Conservation (phyloP, 2,797 vertebrate species). For the Natrix natrix region DNA sequence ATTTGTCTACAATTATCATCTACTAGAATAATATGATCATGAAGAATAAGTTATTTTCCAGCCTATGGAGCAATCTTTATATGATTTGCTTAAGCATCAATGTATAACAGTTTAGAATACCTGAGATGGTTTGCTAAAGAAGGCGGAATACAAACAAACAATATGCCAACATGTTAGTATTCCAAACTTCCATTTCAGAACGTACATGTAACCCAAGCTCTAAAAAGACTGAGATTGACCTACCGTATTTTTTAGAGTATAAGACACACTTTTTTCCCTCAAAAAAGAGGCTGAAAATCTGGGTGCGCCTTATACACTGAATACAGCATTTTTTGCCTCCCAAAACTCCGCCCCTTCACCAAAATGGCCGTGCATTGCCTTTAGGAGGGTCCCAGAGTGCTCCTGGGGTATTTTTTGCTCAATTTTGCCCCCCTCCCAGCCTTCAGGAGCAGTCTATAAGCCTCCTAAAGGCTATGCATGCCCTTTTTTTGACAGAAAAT, state of each 20-base stretch:
- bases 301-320: no score
- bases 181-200: neutral
- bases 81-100: neutral
- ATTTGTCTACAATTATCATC: neutral
- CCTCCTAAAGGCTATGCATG: no score
- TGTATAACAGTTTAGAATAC: neutral
- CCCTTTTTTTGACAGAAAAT: no score
- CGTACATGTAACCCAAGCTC: neutral
- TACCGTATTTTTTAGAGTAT: neutral
- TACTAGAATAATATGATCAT: neutral
- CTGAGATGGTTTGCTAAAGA: neutral
- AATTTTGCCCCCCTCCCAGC: no score
- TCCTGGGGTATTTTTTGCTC: no score
- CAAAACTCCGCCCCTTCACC: no score
- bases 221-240: neutral
- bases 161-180: neutral
- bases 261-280: no score
- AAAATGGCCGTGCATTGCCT: no score
- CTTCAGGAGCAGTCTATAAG: no score
- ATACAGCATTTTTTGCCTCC: no score
- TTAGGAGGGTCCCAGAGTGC: no score
- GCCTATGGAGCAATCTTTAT: neutral
- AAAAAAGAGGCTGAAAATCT: no score
- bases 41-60: neutral
- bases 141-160: neutral